These are phyloP conservation scores for Podarcis muralis DNA, from an alignment of 2,113 vertebrate genomes.

Conservation along the genomic window DNA sequence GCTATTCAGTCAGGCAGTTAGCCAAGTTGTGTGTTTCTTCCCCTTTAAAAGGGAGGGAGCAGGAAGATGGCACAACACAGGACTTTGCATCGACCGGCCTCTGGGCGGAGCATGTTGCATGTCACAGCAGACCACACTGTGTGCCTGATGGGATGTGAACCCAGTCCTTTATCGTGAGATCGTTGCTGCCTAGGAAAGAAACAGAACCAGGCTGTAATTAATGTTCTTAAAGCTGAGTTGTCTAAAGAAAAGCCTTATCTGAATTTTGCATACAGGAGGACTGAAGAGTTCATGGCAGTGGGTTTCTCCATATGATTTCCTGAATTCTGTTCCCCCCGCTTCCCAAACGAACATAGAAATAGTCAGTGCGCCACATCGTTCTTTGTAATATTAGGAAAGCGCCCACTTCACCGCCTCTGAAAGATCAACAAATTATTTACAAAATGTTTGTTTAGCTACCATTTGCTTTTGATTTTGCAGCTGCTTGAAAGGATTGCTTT, in stretches of 20 bases:
- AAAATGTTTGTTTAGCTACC: constrained; percentile 16
- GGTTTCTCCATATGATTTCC: neutral
- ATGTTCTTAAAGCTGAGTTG: neutral
- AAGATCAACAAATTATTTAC: constrained; percentile 18
- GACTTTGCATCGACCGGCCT: neutral
- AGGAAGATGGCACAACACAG: no score
- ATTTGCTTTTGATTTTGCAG: constrained; percentile 34
- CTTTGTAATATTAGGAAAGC: constrained; percentile 18
- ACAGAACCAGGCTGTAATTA: neutral
- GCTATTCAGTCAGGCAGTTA: neutral
- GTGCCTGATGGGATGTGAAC: neutral
- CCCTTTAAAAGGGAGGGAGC: neutral
- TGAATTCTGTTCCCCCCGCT: neutral
- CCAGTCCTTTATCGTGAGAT: neutral
- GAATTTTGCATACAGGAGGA: neutral
- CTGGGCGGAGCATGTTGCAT: neutral
- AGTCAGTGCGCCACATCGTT: rapidly evolving
- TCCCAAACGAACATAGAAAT: neutral
- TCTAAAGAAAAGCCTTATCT: neutral
- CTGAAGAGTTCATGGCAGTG: neutral
- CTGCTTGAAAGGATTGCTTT: constrained; percentile 53
- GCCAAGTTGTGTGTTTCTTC: neutral
- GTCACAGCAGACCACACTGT: neutral
- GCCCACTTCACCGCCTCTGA: neutral
- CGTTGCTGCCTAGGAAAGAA: neutral